Evolutionary conservation across 2,797 vertebrate genomes (phyloP).

Genomic region (Dendrocincla fuliginosa): DNA sequence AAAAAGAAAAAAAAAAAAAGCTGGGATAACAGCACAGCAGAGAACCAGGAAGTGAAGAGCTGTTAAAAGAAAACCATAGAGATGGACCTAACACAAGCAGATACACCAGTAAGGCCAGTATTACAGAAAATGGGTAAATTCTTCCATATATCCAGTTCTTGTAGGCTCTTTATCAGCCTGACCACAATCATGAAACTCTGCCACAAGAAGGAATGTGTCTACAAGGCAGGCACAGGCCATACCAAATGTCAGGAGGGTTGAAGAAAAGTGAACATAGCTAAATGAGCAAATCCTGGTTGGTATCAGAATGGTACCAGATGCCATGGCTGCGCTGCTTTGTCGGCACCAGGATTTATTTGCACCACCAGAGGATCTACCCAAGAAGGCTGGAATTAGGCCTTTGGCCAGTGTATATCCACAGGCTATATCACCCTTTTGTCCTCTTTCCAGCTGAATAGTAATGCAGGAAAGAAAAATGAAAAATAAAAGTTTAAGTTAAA

Average conservation of each 20-base stretch:
- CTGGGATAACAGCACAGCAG: not conserved
- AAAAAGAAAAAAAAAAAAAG: not conserved
- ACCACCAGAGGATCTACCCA: not conserved
- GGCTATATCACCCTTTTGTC: not conserved
- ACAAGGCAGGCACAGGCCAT: not conserved
- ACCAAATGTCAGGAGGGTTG: not conserved
- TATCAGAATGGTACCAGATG: no score
- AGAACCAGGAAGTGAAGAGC: not conserved
- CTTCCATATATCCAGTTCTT: not conserved
- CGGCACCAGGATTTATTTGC: not conserved
- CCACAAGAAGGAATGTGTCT: not conserved
- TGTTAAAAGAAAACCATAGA: not conserved
- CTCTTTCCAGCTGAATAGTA: not conserved
- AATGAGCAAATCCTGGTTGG: not conserved
- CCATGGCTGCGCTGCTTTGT: rapidly evolving
- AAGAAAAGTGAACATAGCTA: not conserved
- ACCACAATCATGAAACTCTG: not conserved
- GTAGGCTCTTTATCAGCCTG: not conserved
- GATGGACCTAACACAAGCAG: not conserved
- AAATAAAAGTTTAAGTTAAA: not conserved
- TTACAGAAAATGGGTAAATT: not conserved
- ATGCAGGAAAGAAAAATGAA: not conserved
- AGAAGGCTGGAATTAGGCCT: not conserved
- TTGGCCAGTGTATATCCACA: not conserved
- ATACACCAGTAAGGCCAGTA: not conserved